Base-by-base conservation (phyloP, 2,113 vertebrate species). In the Rhinopomastus cyanomelas region DNA sequence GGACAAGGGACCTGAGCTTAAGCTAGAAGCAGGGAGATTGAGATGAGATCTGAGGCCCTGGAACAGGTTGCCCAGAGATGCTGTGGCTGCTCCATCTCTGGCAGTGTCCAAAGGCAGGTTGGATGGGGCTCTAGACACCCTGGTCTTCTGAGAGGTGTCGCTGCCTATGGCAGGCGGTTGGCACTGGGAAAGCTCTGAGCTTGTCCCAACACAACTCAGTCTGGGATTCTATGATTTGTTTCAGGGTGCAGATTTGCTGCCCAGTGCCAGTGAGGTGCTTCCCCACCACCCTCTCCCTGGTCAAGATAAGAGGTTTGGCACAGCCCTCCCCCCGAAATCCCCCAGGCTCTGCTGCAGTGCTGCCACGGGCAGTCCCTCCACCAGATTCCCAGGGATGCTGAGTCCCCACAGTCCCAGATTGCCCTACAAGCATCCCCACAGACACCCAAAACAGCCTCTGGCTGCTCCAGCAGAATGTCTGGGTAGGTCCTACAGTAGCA, bases 261-360 rank as follows among this genome's bases (percentile, higher is more conserved):
- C 30, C 39, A 3, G 0, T 1, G 3, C 4, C 60, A 3, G 0
- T 0, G 3, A 59, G 55, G 34, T 4, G 60, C 49, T 65, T 56
- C 10, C 42, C 39, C 3, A 1, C 16, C 60, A 30, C 15, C 55
- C 16, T 27, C 26, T 46, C 68, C 53, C 8, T 8, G n/a, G 14
- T 37, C n/a, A 60, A 32, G 20, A 53, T 5, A 4, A n/a, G 85
- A 44, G 49, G 25, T 25, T 49, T 15, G 26, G 36, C 68, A 48
- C 20, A 4, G 44, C 39, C 15, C n/a, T n/a, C n/a, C 56, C 65
- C n/a, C 51, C 34, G 2, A 7, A 26, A 3, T 5, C 2, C 44
- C 61, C 39, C 48, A 0, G 4, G 39, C 22, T 53, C 49, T 66
- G 39, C 57, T 22, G 72, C 0, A 0, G 16, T 7, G 76, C 29